Percentiles rank a stretch among this genome's conserved stretches.
phyloP scores from a whole-genome alignment of 2,888 invertebrate species.

The Rhagonycha fulva region DNA sequence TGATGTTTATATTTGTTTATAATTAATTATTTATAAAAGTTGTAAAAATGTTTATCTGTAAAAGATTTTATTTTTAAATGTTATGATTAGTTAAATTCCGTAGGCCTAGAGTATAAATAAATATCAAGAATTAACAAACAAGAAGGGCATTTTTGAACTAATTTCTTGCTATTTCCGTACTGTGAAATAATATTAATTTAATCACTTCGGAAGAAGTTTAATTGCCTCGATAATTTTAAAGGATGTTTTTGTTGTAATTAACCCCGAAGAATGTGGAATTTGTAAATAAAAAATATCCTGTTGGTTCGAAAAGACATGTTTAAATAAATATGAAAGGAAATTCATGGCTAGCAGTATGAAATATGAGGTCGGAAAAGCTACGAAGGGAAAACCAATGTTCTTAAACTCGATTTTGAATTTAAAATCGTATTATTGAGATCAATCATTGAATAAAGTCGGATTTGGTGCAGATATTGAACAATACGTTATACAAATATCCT shows the following conservation, averaged over 20 bases:
- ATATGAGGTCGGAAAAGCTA: background rate
- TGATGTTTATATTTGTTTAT: no score
- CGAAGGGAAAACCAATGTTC: background rate
- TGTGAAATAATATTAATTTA: no score
- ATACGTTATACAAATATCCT: constrained; percentile 25
- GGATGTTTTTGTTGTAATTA: background rate
- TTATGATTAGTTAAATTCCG: no score
- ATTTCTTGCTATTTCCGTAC: no score
- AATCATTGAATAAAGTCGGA: constrained; percentile 20
- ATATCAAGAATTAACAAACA: no score
- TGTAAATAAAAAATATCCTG: background rate
- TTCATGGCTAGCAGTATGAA: background rate
- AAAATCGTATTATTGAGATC: constrained; percentile 1
- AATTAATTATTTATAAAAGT: no score
- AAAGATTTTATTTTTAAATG: no score
- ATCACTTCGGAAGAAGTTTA: background rate
- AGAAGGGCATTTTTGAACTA: no score
- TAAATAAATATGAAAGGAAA: background rate
- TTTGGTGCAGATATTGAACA: constrained; percentile 24
- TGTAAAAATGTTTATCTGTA: no score
- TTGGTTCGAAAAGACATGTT: background rate
- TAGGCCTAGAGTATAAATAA: no score
- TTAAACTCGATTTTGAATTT: background rate
- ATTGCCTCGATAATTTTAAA: background rate
- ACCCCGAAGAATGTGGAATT: background rate